Conservation (phyloP, 2,797 vertebrate genomes). For the Microcaecilia unicolor region DNA sequence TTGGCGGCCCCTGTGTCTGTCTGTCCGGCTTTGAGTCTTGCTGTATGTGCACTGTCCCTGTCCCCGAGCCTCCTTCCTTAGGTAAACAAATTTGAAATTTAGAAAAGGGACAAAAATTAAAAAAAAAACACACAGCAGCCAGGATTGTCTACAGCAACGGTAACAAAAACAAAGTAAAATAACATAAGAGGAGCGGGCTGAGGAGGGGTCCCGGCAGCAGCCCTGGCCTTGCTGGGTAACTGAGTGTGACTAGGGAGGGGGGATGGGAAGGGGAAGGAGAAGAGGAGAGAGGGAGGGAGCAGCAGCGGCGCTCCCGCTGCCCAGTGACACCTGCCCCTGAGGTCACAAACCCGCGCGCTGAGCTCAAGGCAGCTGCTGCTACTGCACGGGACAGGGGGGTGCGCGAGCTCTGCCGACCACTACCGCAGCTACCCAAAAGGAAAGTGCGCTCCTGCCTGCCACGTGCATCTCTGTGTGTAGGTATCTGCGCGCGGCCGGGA, state of each 20-base stretch:
- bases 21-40: too few species aligned
- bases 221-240: conserved; percentile 3
- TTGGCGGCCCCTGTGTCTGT: too few species aligned
- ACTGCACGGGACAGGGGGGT: background rate
- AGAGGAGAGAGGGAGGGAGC: background rate
- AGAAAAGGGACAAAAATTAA: too few species aligned
- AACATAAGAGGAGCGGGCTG: background rate
- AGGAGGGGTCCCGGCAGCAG: background rate
- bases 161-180: too few species aligned
- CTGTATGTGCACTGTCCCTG: background rate
- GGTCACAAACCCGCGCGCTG: background rate
- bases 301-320: background rate
- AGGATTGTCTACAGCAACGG: too few species aligned
- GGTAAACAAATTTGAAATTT: too few species aligned
- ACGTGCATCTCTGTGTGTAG: background rate
- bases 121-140: too few species aligned
- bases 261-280: background rate
- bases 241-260: background rate
- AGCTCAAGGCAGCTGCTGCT: background rate
- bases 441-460: background rate
- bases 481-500: background rate
- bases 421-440: too few species aligned
- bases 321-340: conserved; percentile 16
- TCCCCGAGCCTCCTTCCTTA: background rate
- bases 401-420: too few species aligned